Conservation (phyloP, 2,797 vertebrate genomes). For the Phataginus tetradactyla region DNA sequence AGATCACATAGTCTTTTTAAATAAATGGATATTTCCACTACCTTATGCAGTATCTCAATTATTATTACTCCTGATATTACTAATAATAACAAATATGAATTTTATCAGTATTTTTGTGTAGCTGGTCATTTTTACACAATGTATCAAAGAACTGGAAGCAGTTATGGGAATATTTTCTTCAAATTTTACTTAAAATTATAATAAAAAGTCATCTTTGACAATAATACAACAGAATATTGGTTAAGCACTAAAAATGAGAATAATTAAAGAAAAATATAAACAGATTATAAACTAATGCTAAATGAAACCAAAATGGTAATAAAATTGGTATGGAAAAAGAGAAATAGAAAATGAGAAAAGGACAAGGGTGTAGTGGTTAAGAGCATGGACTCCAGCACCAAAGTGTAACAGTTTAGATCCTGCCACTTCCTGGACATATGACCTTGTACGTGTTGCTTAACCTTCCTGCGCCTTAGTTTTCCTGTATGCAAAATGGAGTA, state of each 20-base stretch:
- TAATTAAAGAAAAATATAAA: not conserved
- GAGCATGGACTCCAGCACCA: not conserved
- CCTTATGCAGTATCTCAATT: not conserved
- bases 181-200: not conserved
- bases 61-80: not conserved
- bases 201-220: not conserved
- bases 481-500: not conserved
- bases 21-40: not conserved
- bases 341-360: not conserved
- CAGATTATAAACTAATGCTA: not conserved
- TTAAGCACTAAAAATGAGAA: not conserved
- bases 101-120: not conserved
- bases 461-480: not conserved
- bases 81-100: not conserved
- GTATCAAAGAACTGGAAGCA: not conserved
- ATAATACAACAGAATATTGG: not conserved
- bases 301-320: not conserved
- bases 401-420: too few relatives aligned
- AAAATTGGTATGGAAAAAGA: not conserved
- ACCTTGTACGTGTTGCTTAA: not conserved
- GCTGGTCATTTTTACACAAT: not conserved
- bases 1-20: not conserved
- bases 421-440: too few relatives aligned
- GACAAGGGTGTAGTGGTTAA: rapidly evolving
- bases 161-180: not conserved